Conservation (phyloP, 2,113 vertebrate genomes). For the Calonectris borealis region DNA sequence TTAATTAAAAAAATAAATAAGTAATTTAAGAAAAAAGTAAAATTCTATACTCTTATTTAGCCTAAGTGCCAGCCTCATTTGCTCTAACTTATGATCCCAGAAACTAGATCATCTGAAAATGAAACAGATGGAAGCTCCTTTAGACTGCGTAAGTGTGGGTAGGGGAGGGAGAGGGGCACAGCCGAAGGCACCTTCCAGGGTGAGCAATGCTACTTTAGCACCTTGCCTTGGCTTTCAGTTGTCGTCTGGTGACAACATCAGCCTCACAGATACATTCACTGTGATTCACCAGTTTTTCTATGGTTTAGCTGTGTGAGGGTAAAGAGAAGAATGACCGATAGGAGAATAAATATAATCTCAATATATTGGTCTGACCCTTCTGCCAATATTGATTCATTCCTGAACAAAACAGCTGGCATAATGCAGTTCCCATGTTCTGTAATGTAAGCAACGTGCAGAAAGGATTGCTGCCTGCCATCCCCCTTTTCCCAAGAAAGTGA, state of each 20-base stretch:
- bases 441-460: background rate
- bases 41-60: background rate
- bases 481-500: background rate
- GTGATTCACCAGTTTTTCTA: background rate
- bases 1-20: background rate
- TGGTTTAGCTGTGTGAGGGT: background rate
- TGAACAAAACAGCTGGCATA: background rate
- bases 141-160: background rate
- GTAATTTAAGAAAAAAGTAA: background rate
- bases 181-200: background rate
- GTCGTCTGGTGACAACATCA: background rate
- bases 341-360: background rate
- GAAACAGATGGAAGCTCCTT: background rate
- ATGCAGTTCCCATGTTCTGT: background rate
- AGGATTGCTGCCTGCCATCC: background rate
- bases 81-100: background rate
- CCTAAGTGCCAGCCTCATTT: background rate
- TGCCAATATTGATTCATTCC: background rate
- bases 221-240: background rate
- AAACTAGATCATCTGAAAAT: background rate
- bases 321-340: background rate
- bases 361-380: background rate
- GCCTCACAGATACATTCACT: rapidly evolving
- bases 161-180: background rate
- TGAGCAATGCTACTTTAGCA: background rate